phyloP scores from a whole-genome alignment of 2,888 invertebrate species.

The Phania funesta region DNA sequence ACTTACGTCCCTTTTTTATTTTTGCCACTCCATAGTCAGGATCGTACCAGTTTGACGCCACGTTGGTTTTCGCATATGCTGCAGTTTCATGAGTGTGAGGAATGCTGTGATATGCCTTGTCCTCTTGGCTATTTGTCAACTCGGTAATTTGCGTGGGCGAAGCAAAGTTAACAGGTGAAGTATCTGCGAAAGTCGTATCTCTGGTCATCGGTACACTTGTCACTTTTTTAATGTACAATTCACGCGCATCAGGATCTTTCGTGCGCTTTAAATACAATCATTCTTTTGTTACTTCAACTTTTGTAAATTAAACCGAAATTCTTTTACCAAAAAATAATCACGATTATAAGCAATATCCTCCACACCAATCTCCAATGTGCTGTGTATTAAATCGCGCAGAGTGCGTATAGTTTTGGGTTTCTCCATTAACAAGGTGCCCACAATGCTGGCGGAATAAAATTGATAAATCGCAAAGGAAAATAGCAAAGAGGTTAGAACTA shows the following conservation, averaged over 20 bases:
- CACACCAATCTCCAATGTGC: slow-evolving; percentile 83
- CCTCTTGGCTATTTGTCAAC: slow-evolving; percentile 56
- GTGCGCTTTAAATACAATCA: slow-evolving; percentile 81
- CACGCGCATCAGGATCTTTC: slow-evolving; percentile 83
- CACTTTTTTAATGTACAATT: slow-evolving; percentile 84
- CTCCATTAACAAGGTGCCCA: slow-evolving; percentile 84
- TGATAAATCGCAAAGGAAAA: slow-evolving; percentile 85
- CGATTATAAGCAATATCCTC: slow-evolving; percentile 85
- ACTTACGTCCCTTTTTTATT: slow-evolving; percentile 82
- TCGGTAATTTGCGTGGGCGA: slow-evolving; percentile 22
- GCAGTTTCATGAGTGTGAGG: slow-evolving; percentile 75
- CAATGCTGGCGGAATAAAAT: slow-evolving; percentile 86
- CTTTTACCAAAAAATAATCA: slow-evolving; percentile 84
- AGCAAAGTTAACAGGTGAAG: slow-evolving; percentile 33
- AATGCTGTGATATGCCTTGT: slow-evolving; percentile 72
- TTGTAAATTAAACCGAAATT: not conserved
- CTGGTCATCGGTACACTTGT: slow-evolving; percentile 68
- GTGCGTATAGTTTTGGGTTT: slow-evolving; percentile 84
- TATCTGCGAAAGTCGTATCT: slow-evolving; percentile 62
- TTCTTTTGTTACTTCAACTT: not conserved
- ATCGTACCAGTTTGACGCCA: slow-evolving; percentile 81
- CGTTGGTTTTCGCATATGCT: slow-evolving; percentile 74
- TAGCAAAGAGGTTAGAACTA: slow-evolving; percentile 82
- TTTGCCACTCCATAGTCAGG: slow-evolving; percentile 82
- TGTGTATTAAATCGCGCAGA: slow-evolving; percentile 83